Percentiles rank a stretch among this genome's conserved stretches.
These are phyloP conservation scores for Zaprionus vittiger DNA, from an alignment of 1,140 invertebrate species.

Conservation along the genomic window DNA sequence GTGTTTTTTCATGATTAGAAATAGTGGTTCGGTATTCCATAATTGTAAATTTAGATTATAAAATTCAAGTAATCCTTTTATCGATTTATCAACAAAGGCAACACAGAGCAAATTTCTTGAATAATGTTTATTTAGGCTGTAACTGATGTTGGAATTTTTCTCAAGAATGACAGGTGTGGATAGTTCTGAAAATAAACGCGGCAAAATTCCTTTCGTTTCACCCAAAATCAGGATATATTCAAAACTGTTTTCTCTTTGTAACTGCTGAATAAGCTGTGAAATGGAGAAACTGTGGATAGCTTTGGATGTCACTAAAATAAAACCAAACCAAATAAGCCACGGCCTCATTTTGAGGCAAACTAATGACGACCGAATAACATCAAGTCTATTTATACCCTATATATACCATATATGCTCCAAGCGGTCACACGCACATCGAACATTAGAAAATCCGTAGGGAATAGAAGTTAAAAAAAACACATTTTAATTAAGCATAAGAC, in stretches of 20 bases:
- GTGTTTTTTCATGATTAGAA: conserved; percentile 36
- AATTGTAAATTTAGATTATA: conserved; percentile 24
- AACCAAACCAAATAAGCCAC: conserved; percentile 18
- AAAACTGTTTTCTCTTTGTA: conserved; percentile 33
- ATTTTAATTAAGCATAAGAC: background rate
- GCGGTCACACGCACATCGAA: conserved; percentile 2
- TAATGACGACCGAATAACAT: background rate
- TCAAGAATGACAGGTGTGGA: conserved; percentile 45
- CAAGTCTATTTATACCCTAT: conserved; percentile 33
- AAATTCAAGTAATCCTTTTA: conserved; percentile 30
- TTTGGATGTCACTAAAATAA: background rate
- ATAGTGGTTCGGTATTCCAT: conserved; percentile 45
- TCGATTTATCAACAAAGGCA: conserved; percentile 23
- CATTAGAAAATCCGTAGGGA: conserved; percentile 20
- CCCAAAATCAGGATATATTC: conserved; percentile 44
- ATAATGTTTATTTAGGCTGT: conserved; percentile 17
- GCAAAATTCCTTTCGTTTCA: background rate
- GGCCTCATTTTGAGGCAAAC: conserved; percentile 32
- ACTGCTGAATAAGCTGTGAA: conserved; percentile 19
- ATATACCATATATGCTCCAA: background rate
- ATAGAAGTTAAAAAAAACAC: background rate
- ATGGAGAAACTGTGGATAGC: background rate
- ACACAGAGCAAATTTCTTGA: conserved; percentile 44
- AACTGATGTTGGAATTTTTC: background rate
- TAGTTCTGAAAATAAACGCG: conserved; percentile 22